Evolutionary conservation across 2,797 vertebrate species (phyloP).

Genomic region (Microchirus variegatus): DNA sequence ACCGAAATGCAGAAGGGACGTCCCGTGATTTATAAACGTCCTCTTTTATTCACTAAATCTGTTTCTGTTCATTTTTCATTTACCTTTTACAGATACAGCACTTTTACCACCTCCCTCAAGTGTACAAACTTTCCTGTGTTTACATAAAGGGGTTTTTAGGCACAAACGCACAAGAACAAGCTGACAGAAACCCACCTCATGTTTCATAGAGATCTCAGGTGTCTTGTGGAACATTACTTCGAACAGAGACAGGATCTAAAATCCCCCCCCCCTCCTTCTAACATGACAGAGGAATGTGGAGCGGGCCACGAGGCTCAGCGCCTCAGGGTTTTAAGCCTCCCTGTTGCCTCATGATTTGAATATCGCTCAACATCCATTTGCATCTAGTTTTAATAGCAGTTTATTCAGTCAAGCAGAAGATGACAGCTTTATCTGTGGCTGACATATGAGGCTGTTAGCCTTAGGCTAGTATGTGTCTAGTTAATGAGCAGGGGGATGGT

Average conservation of each 20-base stretch:
- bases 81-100: too few relatives aligned
- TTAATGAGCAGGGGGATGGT: slow-evolving; percentile 81
- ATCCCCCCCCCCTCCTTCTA: slow-evolving; percentile 31
- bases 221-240: slow-evolving; percentile 18
- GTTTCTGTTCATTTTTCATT: too few relatives aligned
- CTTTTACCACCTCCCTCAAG: too few relatives aligned
- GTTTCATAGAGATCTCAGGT: slow-evolving; percentile 8
- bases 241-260: slow-evolving; percentile 41
- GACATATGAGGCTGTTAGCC: slow-evolving; percentile 76
- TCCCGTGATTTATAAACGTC: too few relatives aligned
- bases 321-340: slow-evolving; percentile 66
- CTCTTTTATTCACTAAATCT: too few relatives aligned
- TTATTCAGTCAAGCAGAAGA: slow-evolving; percentile 77
- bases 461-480: slow-evolving; percentile 72
- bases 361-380: slow-evolving; percentile 69
- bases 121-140: too few relatives aligned
- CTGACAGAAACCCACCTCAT: neutral
- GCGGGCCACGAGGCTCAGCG: slow-evolving; percentile 51
- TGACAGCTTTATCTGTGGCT: slow-evolving; percentile 79
- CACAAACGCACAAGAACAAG: neutral
- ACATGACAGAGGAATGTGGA: slow-evolving; percentile 59
- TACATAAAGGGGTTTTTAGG: too few relatives aligned
- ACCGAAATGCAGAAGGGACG: too few relatives aligned
- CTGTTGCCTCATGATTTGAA: slow-evolving; percentile 71
- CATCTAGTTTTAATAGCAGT: slow-evolving; percentile 73